phyloP scores from a whole-genome alignment of 1,140 invertebrate genomes.

The Wiebesia pumilae region DNA sequence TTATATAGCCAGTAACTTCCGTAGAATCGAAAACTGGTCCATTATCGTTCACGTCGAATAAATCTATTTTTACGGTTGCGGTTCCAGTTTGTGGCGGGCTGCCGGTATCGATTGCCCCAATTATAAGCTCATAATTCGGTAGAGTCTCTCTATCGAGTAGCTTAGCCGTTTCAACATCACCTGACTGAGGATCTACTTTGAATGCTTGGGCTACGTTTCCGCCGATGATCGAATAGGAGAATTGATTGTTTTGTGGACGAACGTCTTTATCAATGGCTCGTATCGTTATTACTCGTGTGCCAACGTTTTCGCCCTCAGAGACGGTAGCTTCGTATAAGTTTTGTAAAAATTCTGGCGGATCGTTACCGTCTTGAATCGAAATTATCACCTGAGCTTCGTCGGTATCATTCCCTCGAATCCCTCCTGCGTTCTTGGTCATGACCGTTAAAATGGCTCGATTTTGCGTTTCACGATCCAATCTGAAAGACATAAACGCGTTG shows the following conservation, averaged over 20 bases:
- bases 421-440: constrained; percentile 94
- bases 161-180: constrained; percentile 86
- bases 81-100: constrained; percentile 91
- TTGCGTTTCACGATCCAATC: constrained; percentile 92
- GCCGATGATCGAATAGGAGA: constrained; percentile 91
- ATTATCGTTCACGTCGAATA: constrained; percentile 95
- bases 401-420: constrained; percentile 94
- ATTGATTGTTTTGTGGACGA: constrained; percentile 91
- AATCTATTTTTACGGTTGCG: constrained; percentile 83
- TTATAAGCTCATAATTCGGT: constrained; percentile 84
- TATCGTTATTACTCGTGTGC: constrained; percentile 85
- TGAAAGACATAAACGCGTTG: neutral
- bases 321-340: constrained; percentile 84
- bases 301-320: constrained; percentile 84
- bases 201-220: constrained; percentile 90
- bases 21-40: constrained; percentile 87
- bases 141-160: constrained; percentile 88
- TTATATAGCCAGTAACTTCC: constrained; percentile 84
- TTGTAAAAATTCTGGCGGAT: constrained; percentile 92
- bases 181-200: constrained; percentile 90
- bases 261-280: constrained; percentile 94
- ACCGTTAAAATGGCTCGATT: constrained; percentile 92
- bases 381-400: constrained; percentile 96
- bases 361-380: constrained; percentile 95
- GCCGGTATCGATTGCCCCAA: constrained; percentile 93